Evolutionary conservation across 2,888 invertebrate species (phyloP), one percentile per base, ranked within the genome.

Genomic region (Biston stratarius): DNA sequence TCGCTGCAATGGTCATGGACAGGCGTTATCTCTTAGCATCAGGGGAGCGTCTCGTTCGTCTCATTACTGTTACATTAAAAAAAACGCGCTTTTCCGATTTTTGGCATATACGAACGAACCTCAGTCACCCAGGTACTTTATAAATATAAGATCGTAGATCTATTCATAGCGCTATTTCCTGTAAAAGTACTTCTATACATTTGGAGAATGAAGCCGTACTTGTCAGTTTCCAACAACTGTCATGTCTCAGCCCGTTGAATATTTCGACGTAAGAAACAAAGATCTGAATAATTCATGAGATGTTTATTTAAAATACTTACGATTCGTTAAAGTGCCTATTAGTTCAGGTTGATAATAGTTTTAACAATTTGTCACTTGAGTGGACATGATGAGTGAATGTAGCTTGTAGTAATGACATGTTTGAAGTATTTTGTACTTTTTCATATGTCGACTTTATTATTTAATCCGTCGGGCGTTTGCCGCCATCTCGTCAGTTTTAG

Each of bases 261-360:
- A 66, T 66, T 66, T 66, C 65, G 56, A 56, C 48, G 34, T 67
- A 14, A 64, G 42, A 57, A 42, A 69, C 68, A 70, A 72, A 64
- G 55, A 8, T 9, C 7, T 61, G 48, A 58, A 72, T 68, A 15
- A 70, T 72, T 69, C 68, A 72, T 66, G 44, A 67, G 60, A 70
- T 72, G 68, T 72, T 70, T 68, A 72, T 72, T 72, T 72, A 48
- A 61, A 70, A 72, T 61, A 24, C 24, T 24, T 24, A 64, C 62
- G 52, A 59, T 55, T 57, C 52, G 66, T 62, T 63, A 56, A 66
- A 64, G 65, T 57, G 11, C 42, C 11, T 42, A 67, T 72, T 72
- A 52, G 72, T 55, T 62, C 45, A 49, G 72, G 66, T 61, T 59
- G 45, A 51, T 67, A 62, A 67, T 58, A 67, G 66, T 67, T 62